These are phyloP conservation scores for Sinopyrophorus schimmeli DNA, from an alignment of 2,888 invertebrate genomes.

Conservation along the genomic window DNA sequence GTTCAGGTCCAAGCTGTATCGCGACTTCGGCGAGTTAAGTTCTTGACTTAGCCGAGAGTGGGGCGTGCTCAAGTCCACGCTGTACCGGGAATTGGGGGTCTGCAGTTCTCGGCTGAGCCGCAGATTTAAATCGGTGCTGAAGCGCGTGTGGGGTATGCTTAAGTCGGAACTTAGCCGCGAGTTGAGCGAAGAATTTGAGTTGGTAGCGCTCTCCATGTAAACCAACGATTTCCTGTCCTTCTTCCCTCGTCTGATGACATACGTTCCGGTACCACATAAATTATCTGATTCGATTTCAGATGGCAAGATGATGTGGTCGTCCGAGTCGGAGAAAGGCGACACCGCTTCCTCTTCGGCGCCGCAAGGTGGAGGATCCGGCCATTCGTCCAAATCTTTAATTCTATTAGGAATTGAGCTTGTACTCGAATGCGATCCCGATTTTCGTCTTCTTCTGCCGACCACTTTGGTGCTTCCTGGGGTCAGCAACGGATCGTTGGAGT, in stretches of 20 bases:
- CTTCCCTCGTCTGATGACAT: slow-evolving; percentile 76
- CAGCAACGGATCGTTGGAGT: slow-evolving; percentile 70
- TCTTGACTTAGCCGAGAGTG: slow-evolving; percentile 60
- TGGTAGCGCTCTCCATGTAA: slow-evolving; percentile 60
- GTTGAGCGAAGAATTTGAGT: slow-evolving; percentile 62
- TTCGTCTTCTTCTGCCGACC: slow-evolving; percentile 44
- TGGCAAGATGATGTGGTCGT: slow-evolving; percentile 48
- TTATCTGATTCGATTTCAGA: slow-evolving; percentile 53
- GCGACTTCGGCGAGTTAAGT: slow-evolving; percentile 63
- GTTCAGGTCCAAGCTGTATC: slow-evolving; percentile 65
- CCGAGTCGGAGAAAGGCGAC: slow-evolving; percentile 71
- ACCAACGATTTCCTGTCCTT: slow-evolving; percentile 69
- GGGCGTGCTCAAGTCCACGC: slow-evolving; percentile 68
- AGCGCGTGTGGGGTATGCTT: slow-evolving; percentile 63
- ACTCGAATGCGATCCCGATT: slow-evolving; percentile 63
- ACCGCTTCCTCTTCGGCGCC: slow-evolving; percentile 69
- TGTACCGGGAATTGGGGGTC: slow-evolving; percentile 68
- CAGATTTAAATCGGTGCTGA: slow-evolving; percentile 61
- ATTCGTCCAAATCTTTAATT: slow-evolving; percentile 70
- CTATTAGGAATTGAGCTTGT: slow-evolving; percentile 74
- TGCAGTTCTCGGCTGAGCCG: slow-evolving; percentile 62
- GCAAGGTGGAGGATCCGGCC: slow-evolving; percentile 74
- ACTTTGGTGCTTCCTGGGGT: slow-evolving; percentile 62
- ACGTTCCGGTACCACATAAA: slow-evolving; percentile 71
- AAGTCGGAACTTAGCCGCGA: slow-evolving; percentile 67